Evolutionary conservation across 2,888 invertebrate genomes (phyloP).

Genomic region (Molorchus minor): DNA sequence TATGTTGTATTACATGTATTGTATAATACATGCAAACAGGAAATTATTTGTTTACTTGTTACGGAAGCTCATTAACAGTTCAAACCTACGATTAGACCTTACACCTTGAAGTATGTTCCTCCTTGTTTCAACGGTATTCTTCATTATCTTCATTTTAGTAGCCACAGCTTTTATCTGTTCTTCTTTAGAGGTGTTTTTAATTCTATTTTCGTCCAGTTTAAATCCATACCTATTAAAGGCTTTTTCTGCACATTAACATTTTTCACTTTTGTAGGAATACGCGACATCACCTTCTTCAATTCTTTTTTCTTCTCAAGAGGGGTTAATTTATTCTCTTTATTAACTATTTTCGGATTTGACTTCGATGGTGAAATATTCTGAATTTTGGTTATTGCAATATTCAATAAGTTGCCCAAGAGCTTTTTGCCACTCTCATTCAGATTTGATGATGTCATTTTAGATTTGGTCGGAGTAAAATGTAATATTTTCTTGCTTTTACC

Average conservation of each 20-base stretch:
- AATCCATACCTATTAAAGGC: constrained; percentile 45
- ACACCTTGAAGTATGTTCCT: constrained; percentile 71
- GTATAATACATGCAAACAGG: no score
- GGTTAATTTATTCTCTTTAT: constrained; percentile 22
- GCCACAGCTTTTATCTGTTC: constrained; percentile 46
- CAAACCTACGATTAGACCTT: constrained; percentile 76
- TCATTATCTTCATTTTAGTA: constrained; percentile 43
- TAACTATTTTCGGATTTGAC: constrained; percentile 21
- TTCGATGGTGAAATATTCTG: constrained; percentile 22
- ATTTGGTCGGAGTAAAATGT: constrained; percentile 23
- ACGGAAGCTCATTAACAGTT: constrained; percentile 73
- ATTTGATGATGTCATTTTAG: constrained; percentile 11
- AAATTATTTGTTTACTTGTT: constrained; percentile 38
- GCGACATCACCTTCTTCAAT: constrained; percentile 16
- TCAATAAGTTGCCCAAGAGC: constrained; percentile 8
- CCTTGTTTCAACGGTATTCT: constrained; percentile 39
- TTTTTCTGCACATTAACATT: background rate
- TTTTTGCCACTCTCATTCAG: constrained; percentile 18
- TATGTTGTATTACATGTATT: no score
- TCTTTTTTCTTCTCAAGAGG: constrained; percentile 16
- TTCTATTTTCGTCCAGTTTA: constrained; percentile 31
- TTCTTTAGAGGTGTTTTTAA: constrained; percentile 31
- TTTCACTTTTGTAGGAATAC: constrained; percentile 16
- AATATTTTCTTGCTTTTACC: constrained; percentile 20
- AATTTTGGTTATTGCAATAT: constrained; percentile 16